phyloP scores from a whole-genome alignment of 1,140 invertebrate genomes.

The Cydia strobilella region DNA sequence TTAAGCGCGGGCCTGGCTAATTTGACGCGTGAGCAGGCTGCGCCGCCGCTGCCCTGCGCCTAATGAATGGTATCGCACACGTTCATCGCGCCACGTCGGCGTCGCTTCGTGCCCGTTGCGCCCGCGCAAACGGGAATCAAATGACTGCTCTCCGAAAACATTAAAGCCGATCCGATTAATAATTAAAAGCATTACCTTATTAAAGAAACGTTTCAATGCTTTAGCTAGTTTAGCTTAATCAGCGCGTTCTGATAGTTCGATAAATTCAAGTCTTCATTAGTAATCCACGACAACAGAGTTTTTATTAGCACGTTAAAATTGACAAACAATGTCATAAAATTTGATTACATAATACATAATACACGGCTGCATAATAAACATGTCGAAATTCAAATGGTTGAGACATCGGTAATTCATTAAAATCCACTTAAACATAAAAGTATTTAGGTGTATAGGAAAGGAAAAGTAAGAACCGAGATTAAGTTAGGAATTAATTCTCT shows the following conservation, averaged over 20 bases:
- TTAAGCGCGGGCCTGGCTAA: slow-evolving; percentile 70
- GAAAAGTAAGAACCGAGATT: slow-evolving; percentile 46
- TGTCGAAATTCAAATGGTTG: not conserved
- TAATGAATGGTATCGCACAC: slow-evolving; percentile 79
- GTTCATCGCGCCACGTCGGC: slow-evolving; percentile 68
- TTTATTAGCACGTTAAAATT: not conserved
- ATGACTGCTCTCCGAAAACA: slow-evolving; percentile 29
- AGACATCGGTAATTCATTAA: not conserved
- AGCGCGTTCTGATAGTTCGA: not conserved
- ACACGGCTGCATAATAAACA: not conserved
- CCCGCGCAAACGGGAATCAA: slow-evolving; percentile 26
- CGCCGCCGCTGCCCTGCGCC: slow-evolving; percentile 45
- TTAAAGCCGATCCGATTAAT: slow-evolving; percentile 28
- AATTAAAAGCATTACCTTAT: slow-evolving; percentile 24
- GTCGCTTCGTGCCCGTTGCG: slow-evolving; percentile 34
- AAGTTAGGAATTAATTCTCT: slow-evolving; percentile 53
- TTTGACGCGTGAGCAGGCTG: slow-evolving; percentile 68
- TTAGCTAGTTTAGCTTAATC: not conserved
- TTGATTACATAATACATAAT: slow-evolving; percentile 8
- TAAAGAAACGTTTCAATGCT: slow-evolving; percentile 27
- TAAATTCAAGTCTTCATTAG: not conserved
- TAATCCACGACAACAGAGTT: not conserved
- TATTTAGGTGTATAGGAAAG: not conserved
- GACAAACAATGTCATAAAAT: slow-evolving; percentile 4
- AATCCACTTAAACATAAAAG: not conserved